A percentile compares a stretch with the other conserved stretches of the same genome.
Evolutionary conservation across 2,888 invertebrate genomes (phyloP).

Genomic region (Leptopterna dolabrata): DNA sequence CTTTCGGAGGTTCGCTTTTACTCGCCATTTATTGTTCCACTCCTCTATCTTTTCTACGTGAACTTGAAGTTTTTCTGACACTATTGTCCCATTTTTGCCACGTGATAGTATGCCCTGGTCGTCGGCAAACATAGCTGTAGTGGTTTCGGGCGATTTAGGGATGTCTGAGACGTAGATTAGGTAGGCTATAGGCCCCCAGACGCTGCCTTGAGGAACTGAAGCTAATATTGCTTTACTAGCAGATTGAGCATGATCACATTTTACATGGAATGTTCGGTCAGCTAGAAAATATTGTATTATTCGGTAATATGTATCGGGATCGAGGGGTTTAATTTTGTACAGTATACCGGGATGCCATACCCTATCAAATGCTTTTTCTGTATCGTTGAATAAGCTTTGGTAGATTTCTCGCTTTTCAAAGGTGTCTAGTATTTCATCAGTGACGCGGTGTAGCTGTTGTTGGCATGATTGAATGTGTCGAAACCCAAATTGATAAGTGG

Average conservation of each 20-base stretch:
- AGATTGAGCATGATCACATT: neutral
- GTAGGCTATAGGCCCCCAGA: constrained; percentile 26
- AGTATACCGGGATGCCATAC: neutral
- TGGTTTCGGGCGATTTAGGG: neutral
- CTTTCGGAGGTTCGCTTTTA: neutral
- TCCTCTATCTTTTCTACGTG: neutral
- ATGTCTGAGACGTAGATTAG: constrained; percentile 5
- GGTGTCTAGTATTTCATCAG: no score
- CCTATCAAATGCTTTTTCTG: no score
- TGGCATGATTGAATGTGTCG: no score
- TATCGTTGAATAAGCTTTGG: no score
- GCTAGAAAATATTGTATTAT: neutral
- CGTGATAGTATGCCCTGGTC: neutral
- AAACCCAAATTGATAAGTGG: no score
- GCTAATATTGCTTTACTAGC: neutral
- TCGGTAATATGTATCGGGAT: neutral
- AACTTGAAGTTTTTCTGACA: neutral
- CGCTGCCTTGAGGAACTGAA: constrained; percentile 29
- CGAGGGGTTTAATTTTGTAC: neutral
- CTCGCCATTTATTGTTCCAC: neutral
- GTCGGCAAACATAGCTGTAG: constrained; percentile 8
- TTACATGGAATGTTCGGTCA: neutral
- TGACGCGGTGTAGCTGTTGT: no score
- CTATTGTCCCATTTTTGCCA: neutral
- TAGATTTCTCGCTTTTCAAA: no score